phyloP scores from a whole-genome alignment of 2,888 invertebrate genomes.

The Lepeophtheirus nordmannii region DNA sequence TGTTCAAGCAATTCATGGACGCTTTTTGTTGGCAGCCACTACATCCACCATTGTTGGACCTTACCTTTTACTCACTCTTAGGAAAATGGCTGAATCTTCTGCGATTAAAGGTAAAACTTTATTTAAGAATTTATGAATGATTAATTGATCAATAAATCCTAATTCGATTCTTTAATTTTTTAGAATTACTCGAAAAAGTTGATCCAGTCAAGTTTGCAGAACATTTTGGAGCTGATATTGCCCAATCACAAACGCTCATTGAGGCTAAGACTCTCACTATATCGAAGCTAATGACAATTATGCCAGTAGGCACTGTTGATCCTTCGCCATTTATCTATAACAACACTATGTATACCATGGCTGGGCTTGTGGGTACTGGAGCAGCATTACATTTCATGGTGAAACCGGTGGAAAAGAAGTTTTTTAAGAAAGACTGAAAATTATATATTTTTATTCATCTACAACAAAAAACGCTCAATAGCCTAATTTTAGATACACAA shows the following conservation, averaged over 20 bases:
- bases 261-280: constrained; percentile 24
- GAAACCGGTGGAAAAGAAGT: constrained; percentile 22
- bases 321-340: constrained; percentile 25
- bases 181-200: constrained; percentile 23
- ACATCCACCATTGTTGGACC: constrained; percentile 22
- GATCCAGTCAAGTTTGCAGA: constrained; percentile 18
- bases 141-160: not conserved
- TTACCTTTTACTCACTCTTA: constrained; percentile 16
- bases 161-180: not conserved
- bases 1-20: constrained; percentile 24
- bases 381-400: constrained; percentile 24
- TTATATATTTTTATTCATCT: too few species aligned
- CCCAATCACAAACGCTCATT: constrained; percentile 20
- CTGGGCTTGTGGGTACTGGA: constrained; percentile 19
- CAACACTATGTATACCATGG: constrained; percentile 26
- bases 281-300: constrained; percentile 23
- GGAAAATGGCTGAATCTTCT: constrained; percentile 23
- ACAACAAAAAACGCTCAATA: not conserved
- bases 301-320: constrained; percentile 23
- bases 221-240: constrained; percentile 15
- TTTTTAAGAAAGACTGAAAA: constrained; percentile 15
- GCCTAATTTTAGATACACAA: not conserved
- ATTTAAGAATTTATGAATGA: not conserved
- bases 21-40: constrained; percentile 23
- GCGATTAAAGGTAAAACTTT: constrained; percentile 20